Conservation (phyloP, 2,113 vertebrate species). For the Sprattus sprattus region DNA sequence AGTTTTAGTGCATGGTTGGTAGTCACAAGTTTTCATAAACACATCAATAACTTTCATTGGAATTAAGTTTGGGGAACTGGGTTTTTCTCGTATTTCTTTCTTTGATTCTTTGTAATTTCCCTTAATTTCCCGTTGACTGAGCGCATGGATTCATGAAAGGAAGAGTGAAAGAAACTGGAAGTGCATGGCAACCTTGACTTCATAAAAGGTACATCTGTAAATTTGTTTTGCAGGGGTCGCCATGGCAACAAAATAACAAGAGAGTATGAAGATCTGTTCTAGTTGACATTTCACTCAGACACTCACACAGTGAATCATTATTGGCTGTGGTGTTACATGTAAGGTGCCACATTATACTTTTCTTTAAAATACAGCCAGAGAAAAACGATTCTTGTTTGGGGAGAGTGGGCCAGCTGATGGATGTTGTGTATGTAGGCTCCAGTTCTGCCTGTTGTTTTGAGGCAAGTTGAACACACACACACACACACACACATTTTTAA, state of each 20-base stretch:
- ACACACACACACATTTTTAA: conserved; percentile 4
- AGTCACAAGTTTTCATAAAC: not conserved
- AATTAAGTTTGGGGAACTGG: not conserved
- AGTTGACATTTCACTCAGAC: not conserved
- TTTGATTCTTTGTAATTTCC: not conserved
- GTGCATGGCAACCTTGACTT: not conserved
- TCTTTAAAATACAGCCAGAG: not conserved
- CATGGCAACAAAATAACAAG: not conserved
- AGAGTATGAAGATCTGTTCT: not conserved
- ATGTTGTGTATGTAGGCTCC: not conserved
- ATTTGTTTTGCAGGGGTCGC: not conserved
- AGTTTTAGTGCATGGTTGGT: not conserved
- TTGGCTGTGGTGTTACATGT: not conserved
- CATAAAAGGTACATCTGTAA: not conserved
- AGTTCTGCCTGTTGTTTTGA: not conserved
- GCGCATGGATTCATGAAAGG: too few species aligned
- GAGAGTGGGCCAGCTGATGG: not conserved
- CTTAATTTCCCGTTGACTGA: too few species aligned
- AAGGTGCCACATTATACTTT: not conserved
- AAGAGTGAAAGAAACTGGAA: too few species aligned
- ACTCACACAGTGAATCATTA: not conserved
- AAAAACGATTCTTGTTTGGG: not conserved
- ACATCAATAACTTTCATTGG: not conserved
- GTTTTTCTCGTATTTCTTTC: not conserved
- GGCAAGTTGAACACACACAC: not conserved